Conservation (phyloP, 1,140 invertebrate species). For the Geopemphigus sp. region DNA sequence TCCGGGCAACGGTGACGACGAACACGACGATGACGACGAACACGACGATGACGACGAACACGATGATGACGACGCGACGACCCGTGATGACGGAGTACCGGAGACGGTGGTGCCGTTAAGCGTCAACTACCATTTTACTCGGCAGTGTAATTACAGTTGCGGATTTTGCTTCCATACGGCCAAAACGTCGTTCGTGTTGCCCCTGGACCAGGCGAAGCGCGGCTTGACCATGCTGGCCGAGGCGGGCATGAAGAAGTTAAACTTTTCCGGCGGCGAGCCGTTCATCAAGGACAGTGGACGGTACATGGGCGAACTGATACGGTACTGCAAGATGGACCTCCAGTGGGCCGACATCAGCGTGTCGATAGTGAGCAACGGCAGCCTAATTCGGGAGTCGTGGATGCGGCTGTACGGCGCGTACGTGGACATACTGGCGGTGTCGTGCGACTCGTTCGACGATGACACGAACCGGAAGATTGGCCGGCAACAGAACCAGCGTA, state of each 20-base stretch:
- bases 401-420: conserved; percentile 55
- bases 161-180: conserved; percentile 59
- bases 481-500: conserved; percentile 55
- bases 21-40: too few relatives aligned
- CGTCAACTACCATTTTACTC: conserved; percentile 58
- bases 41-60: background rate
- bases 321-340: conserved; percentile 56
- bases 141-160: conserved; percentile 57
- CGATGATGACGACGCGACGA: too few relatives aligned
- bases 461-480: conserved; percentile 57
- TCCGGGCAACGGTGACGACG: background rate
- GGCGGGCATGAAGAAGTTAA: conserved; percentile 58
- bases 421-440: conserved; percentile 58
- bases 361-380: conserved; percentile 58
- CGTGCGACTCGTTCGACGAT: conserved; percentile 58
- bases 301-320: conserved; percentile 56
- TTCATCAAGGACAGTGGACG: conserved; percentile 55
- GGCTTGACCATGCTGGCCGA: conserved; percentile 55
- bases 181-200: conserved; percentile 56
- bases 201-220: conserved; percentile 56
- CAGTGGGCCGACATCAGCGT: conserved; percentile 55
- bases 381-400: conserved; percentile 55
- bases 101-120: conserved; percentile 54
- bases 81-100: background rate
- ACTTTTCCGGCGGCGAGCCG: conserved; percentile 58